These are phyloP conservation scores for Todus mexicanus DNA, from an alignment of 2,797 vertebrate species.

Conservation along the genomic window DNA sequence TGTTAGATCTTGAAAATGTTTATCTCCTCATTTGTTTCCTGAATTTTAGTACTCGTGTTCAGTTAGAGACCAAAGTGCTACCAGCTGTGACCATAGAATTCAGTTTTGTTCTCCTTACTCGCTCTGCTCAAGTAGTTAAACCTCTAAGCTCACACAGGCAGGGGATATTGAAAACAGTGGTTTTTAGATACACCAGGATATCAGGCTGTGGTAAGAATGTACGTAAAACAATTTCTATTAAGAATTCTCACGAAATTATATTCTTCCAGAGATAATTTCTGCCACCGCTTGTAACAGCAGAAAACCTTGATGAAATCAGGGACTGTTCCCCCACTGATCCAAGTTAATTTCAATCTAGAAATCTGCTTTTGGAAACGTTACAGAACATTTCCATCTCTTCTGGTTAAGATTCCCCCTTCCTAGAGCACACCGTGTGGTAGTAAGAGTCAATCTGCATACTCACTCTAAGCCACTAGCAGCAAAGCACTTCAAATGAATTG, in stretches of 20 bases:
- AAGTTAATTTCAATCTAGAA: neutral
- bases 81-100: neutral
- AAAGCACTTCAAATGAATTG: slow-evolving; percentile 98
- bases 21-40: neutral
- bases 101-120: neutral
- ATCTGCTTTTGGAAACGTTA: neutral
- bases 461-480: slow-evolving; percentile 92
- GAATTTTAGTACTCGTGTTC: neutral
- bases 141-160: neutral
- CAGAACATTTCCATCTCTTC: neutral
- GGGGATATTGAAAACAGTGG: neutral
- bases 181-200: neutral
- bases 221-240: neutral
- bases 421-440: neutral
- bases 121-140: neutral
- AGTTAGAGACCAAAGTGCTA: neutral
- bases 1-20: neutral
- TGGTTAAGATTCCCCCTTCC: neutral
- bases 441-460: slow-evolving; percentile 63
- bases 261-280: neutral
- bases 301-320: neutral
- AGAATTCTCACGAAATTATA: neutral
- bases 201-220: neutral
- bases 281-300: neutral
- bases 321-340: neutral